Percentiles rank a stretch among this genome's conserved stretches.
These are phyloP conservation scores for Anseranas semipalmata DNA, from an alignment of 2,113 vertebrate species.

Conservation along the genomic window DNA sequence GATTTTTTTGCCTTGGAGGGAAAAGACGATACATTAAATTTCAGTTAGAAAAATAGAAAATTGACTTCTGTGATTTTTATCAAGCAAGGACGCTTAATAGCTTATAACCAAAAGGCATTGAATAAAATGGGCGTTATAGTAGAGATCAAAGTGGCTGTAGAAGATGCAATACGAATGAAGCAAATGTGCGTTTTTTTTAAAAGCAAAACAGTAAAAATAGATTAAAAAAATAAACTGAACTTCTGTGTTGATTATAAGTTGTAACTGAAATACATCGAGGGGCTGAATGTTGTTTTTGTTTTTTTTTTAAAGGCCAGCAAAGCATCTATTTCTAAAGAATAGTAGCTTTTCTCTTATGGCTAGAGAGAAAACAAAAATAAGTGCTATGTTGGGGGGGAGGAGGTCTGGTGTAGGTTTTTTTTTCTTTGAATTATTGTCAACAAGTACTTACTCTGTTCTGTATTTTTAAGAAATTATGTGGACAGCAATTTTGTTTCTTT, in stretches of 20 bases:
- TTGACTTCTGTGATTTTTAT: background rate
- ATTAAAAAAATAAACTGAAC: background rate
- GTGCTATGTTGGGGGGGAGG: background rate
- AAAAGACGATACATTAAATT: background rate
- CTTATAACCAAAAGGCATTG: background rate
- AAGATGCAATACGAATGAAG: background rate
- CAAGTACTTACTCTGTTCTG: constrained; percentile 52
- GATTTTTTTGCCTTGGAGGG: background rate
- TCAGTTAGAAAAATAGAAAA: background rate
- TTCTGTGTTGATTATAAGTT: constrained; percentile 32
- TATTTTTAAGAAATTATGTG: constrained; percentile 73
- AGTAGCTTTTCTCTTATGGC: background rate
- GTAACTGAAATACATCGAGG: background rate
- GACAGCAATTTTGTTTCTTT: constrained; percentile 80
- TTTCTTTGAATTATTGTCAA: constrained; percentile 47
- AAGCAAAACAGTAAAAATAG: constrained; percentile 10
- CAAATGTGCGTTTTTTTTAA: background rate
- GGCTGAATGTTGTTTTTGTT: background rate
- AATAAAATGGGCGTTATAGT: background rate
- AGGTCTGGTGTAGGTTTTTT: background rate
- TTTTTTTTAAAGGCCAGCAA: constrained; percentile 23
- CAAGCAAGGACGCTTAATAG: background rate
- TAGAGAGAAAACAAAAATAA: background rate
- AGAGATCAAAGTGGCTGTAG: background rate
- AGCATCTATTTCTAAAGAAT: background rate